Evolutionary conservation across 2,797 vertebrate species (phyloP).

Genomic region (Poeciliopsis gracilis): DNA sequence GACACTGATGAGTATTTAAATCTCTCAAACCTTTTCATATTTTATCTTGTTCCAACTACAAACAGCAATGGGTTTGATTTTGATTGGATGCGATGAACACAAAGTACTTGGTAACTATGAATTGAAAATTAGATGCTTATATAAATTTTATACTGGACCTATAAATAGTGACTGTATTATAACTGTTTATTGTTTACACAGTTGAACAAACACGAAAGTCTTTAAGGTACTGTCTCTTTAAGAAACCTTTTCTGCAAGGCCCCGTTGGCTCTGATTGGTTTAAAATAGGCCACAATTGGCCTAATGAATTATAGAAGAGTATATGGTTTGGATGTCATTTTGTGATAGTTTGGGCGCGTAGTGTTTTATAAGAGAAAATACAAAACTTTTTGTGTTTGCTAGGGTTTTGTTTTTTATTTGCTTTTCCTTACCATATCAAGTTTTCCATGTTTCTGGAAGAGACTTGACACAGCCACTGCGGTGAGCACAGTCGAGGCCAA

Average conservation of each 20-base stretch:
- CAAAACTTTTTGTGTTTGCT: background rate
- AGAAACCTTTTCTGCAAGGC: background rate
- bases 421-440: constrained; percentile 88
- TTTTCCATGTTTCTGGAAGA: constrained; percentile 91
- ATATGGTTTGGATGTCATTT: background rate
- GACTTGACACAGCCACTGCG: constrained; percentile 89
- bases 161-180: too few relatives aligned
- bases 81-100: background rate
- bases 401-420: background rate
- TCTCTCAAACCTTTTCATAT: background rate
- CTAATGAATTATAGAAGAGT: background rate
- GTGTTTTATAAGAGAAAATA: background rate
- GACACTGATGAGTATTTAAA: background rate
- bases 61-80: background rate
- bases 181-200: background rate
- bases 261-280: too few relatives aligned
- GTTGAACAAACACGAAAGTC: background rate
- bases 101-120: background rate
- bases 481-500: constrained; percentile 92
- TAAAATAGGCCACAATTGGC: background rate
- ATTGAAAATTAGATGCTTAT: background rate
- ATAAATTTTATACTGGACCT: background rate
- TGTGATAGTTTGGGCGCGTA: background rate
- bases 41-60: background rate
- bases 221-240: background rate